Conservation (phyloP, 35 echinoderm and acorn worm species). For the Heliocidaris erythrogramma region DNA sequence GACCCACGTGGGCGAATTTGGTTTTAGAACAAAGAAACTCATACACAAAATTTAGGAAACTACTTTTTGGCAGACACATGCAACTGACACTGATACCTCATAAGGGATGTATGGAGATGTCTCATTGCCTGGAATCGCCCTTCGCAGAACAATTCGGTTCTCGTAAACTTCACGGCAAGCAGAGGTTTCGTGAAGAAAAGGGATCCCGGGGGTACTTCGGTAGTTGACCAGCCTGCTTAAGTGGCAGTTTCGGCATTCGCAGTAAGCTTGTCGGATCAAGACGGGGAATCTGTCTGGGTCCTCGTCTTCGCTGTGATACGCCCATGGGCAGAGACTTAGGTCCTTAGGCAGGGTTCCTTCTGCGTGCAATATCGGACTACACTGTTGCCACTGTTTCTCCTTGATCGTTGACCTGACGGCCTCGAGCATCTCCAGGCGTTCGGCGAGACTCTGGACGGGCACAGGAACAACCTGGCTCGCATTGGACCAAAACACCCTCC, state of each 20-base stretch:
- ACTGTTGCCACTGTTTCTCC: background rate
- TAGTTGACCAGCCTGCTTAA: background rate
- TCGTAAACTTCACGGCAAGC: background rate
- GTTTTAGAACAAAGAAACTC: background rate
- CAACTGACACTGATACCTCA: background rate
- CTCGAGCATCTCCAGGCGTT: background rate
- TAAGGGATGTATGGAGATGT: background rate
- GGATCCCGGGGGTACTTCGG: background rate
- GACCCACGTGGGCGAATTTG: background rate
- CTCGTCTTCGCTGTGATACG: background rate
- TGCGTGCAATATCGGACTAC: background rate
- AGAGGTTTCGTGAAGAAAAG: background rate
- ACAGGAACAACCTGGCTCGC: background rate
- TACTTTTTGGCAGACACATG: background rate
- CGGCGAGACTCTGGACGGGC: background rate
- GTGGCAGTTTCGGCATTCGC: background rate
- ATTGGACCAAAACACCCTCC: background rate
- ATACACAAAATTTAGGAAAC: background rate
- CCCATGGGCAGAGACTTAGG: background rate
- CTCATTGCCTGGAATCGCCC: background rate
- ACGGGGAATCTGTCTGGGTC: background rate
- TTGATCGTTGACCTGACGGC: background rate
- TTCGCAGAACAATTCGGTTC: background rate
- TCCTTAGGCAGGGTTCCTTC: background rate
- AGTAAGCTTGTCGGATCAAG: background rate